Evolutionary conservation across 1,140 invertebrate genomes (phyloP).

Genomic region (Sinonovacula constricta): DNA sequence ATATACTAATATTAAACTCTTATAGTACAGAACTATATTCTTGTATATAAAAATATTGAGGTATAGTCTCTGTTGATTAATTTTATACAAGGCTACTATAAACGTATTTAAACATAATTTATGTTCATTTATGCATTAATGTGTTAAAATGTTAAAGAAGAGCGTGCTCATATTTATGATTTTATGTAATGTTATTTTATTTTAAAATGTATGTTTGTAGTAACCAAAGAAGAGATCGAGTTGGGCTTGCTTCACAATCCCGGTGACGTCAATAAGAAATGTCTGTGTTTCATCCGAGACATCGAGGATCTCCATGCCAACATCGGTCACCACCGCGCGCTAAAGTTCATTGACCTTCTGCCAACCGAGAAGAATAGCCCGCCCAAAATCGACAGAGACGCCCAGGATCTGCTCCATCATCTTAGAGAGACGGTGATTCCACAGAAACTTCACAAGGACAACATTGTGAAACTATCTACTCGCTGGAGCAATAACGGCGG

Average conservation of each 20-base stretch:
- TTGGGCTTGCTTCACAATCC: constrained; percentile 90
- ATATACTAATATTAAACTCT: too few species aligned
- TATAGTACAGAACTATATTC: too few species aligned
- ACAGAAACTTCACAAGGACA: constrained; percentile 56
- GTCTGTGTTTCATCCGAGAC: constrained; percentile 93
- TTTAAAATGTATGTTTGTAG: too few species aligned
- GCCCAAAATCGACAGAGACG: constrained; percentile 93
- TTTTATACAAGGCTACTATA: too few species aligned
- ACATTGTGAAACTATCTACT: constrained; percentile 83
- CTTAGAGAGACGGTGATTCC: constrained; percentile 82
- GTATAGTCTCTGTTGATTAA: too few species aligned
- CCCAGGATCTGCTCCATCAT: constrained; percentile 90
- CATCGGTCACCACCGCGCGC: constrained; percentile 88
- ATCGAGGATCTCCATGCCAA: constrained; percentile 98
- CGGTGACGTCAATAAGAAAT: constrained; percentile 94
- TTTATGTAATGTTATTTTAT: too few species aligned
- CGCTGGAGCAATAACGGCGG: constrained; percentile 92
- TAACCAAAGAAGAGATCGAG: constrained; percentile 92
- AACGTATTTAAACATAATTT: too few species aligned
- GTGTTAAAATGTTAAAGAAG: too few species aligned
- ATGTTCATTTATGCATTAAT: too few species aligned
- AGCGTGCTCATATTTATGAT: too few species aligned
- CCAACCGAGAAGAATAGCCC: constrained; percentile 79
- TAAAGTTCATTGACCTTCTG: constrained; percentile 93
- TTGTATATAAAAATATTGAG: too few species aligned